Conservation (phyloP, 2,797 vertebrate species). For the Cetoscarus ocellatus region DNA sequence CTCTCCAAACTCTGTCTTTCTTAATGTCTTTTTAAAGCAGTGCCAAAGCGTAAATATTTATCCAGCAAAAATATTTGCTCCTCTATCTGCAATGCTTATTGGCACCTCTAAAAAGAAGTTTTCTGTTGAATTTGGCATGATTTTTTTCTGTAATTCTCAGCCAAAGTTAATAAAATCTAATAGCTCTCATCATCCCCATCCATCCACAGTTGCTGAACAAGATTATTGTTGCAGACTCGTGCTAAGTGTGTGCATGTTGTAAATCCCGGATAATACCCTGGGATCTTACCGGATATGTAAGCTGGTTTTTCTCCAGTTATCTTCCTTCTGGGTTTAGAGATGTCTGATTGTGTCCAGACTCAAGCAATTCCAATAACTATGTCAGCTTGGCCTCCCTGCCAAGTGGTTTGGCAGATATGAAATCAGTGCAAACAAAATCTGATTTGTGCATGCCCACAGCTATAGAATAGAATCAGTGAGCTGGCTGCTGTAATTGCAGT, state of each 20-base stretch:
- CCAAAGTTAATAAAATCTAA: background rate
- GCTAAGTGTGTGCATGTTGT: slow-evolving; percentile 28
- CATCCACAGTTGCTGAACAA: slow-evolving; percentile 21
- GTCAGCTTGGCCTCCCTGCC: slow-evolving; percentile 55
- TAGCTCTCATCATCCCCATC: slow-evolving; percentile 19
- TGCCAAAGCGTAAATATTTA: background rate
- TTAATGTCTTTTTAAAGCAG: background rate
- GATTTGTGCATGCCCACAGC: slow-evolving; percentile 59
- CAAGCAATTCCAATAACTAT: slow-evolving; percentile 67
- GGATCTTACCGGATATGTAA: slow-evolving; percentile 49
- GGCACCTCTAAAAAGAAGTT: background rate
- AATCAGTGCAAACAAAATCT: slow-evolving; percentile 65
- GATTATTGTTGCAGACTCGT: slow-evolving; percentile 37
- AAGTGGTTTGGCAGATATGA: slow-evolving; percentile 71
- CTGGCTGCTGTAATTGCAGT: slow-evolving; percentile 49
- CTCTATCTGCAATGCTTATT: slow-evolving; percentile 1
- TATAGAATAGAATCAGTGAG: slow-evolving; percentile 31
- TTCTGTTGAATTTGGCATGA: slow-evolving; percentile 13
- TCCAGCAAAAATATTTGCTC: background rate
- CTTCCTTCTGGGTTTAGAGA: slow-evolving; percentile 63
- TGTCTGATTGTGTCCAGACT: slow-evolving; percentile 70
- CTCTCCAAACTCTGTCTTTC: background rate
- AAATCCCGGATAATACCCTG: slow-evolving; percentile 35
- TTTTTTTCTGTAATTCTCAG: background rate
- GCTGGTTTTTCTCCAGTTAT: slow-evolving; percentile 58